A percentile compares a stretch with the other conserved stretches of the same genome.
phyloP scores from a whole-genome alignment of 1,140 invertebrate genomes.

The Drosophila quadrilineata region DNA sequence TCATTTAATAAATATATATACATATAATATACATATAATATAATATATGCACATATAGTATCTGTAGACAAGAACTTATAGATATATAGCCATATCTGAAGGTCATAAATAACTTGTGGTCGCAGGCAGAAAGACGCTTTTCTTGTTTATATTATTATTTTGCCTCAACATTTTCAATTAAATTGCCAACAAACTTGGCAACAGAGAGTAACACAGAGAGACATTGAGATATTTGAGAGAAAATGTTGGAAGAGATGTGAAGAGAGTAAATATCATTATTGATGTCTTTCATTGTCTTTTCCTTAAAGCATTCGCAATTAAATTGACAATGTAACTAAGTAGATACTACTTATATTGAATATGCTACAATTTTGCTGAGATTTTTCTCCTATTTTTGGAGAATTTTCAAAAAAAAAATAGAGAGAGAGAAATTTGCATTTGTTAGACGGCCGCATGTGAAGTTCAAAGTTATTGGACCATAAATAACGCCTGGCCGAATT shows the following conservation, averaged over 20 bases:
- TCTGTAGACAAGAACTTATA: too few species aligned
- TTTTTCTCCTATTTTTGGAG: not conserved
- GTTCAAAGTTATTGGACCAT: conserved; percentile 77
- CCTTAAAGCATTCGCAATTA: too few species aligned
- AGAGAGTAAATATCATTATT: too few species aligned
- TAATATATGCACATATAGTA: too few species aligned
- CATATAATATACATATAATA: not conserved
- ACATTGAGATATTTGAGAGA: too few species aligned
- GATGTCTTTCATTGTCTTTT: too few species aligned
- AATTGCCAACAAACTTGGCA: conserved; percentile 33
- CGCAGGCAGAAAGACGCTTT: conserved; percentile 27
- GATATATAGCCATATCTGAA: too few species aligned
- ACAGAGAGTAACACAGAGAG: too few species aligned
- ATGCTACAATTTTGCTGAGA: conserved; percentile 28
- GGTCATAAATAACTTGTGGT: conserved; percentile 22
- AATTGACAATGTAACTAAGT: too few species aligned
- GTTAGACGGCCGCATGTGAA: conserved; percentile 62
- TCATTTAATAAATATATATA: conserved; percentile 1
- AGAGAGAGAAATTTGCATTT: conserved; percentile 70
- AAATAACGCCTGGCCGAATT: conserved; percentile 73
- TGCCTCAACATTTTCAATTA: conserved; percentile 18
- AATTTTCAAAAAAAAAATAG: too few species aligned
- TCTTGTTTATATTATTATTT: conserved; percentile 23
- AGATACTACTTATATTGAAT: too few species aligned
- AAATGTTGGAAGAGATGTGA: too few species aligned